Evolutionary conservation across 2,888 invertebrate genomes (phyloP).

Genomic region (Drosophila acutilabella): DNA sequence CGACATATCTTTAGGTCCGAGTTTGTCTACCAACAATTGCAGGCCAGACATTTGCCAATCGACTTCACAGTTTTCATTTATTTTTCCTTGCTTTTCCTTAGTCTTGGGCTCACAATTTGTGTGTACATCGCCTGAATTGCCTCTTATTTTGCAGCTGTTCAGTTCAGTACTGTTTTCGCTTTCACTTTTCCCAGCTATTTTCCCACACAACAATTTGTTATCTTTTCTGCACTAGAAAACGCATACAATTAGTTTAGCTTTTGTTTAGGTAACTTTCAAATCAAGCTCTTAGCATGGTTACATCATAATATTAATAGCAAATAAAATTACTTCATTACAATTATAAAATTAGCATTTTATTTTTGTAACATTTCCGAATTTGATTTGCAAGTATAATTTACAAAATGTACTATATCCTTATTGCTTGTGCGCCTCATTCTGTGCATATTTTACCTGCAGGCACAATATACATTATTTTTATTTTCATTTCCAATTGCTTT

Average conservation of each 20-base stretch:
- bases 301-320: not conserved
- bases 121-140: conserved; percentile 52
- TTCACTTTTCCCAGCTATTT: not conserved
- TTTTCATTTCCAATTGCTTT: conserved; percentile 13
- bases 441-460: conserved; percentile 13
- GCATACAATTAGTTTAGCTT: not conserved
- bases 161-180: conserved; percentile 26
- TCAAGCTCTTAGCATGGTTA: not conserved
- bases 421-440: not conserved
- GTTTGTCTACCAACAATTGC: conserved; percentile 66
- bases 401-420: not conserved
- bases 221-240: conserved; percentile 4
- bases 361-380: not conserved
- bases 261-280: not conserved
- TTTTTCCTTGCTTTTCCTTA: not conserved
- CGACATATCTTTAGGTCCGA: conserved; percentile 38
- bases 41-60: conserved; percentile 59
- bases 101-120: conserved; percentile 29
- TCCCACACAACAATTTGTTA: conserved; percentile 28
- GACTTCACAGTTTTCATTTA: conserved; percentile 15
- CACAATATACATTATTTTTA: conserved; percentile 21
- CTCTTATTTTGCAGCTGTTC: conserved; percentile 45
- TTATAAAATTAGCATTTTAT: not conserved
- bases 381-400: not conserved
- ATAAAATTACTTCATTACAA: not conserved